Evolutionary conservation across 2,113 vertebrate genomes (phyloP).

Genomic region (Cepphus grylle): DNA sequence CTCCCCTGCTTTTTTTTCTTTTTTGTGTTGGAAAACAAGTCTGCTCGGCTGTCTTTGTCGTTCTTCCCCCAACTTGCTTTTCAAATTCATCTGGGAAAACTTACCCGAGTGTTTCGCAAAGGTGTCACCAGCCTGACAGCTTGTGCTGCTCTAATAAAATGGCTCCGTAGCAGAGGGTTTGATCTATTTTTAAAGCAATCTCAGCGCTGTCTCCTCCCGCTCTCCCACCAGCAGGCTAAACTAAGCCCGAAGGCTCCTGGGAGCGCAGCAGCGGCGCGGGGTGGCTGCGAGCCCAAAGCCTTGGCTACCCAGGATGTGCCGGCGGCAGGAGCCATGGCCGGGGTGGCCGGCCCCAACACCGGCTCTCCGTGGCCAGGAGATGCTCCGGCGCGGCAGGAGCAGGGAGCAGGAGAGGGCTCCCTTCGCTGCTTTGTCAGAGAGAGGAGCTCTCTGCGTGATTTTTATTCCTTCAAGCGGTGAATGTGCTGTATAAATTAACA

Average conservation of each 20-base stretch:
- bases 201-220: conserved; percentile 2
- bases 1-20: neutral
- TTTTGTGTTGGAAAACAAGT: neutral
- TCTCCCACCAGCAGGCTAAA: conserved; percentile 6
- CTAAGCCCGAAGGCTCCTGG: conserved; percentile 15
- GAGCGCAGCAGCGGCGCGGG: neutral
- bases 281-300: neutral
- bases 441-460: neutral
- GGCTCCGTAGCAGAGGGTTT: conserved; percentile 46
- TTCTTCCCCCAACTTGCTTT: neutral
- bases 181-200: conserved; percentile 54
- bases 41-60: neutral
- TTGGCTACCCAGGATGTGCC: rapidly evolving
- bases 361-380: rapidly evolving
- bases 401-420: neutral
- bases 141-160: conserved; percentile 40
- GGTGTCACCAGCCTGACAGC: conserved; percentile 38
- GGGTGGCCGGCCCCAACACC: rapidly evolving
- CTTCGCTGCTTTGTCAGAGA: neutral
- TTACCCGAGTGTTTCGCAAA: neutral
- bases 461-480: neutral
- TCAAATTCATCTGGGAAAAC: neutral
- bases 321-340: rapidly evolving
- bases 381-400: neutral
- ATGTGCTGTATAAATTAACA: conserved; percentile 32